Conservation (phyloP, 2,888 invertebrate genomes). For the Cremastinae sp. region DNA sequence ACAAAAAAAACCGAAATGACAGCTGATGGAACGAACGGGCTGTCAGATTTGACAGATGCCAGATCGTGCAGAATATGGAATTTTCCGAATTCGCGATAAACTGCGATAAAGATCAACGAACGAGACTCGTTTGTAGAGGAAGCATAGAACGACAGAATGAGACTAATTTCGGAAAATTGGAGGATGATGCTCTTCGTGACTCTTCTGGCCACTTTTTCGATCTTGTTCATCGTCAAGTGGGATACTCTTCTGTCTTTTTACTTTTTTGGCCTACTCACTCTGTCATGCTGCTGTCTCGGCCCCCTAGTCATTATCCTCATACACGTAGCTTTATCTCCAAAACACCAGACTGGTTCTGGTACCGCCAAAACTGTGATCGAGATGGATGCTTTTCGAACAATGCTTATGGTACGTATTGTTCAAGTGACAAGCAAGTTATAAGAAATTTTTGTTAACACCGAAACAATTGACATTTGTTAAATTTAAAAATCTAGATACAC, state of each 20-base stretch:
- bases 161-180: conserved; percentile 28
- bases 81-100: conserved; percentile 14
- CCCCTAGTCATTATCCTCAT: conserved; percentile 83
- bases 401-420: conserved; percentile 82
- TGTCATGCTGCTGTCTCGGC: conserved; percentile 78
- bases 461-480: too few species aligned
- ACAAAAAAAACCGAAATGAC: conserved; percentile 24
- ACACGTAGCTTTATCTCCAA: conserved; percentile 85
- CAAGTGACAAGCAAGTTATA: background rate
- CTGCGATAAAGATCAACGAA: conserved; percentile 5
- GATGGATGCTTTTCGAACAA: conserved; percentile 83
- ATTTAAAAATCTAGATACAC: background rate
- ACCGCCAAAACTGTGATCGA: conserved; percentile 84
- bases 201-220: conserved; percentile 53
- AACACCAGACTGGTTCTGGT: conserved; percentile 84
- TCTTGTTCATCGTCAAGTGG: conserved; percentile 67
- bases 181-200: conserved; percentile 59
- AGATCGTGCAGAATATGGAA: conserved; percentile 14
- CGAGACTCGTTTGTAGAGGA: background rate
- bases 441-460: background rate
- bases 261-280: conserved; percentile 71
- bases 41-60: conserved; percentile 23
- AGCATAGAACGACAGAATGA: conserved; percentile 26
- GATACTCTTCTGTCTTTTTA: conserved; percentile 71
- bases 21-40: conserved; percentile 6